phyloP scores from a whole-genome alignment of 2,797 vertebrate species.

The Microctenopoma stevenorrisi region DNA sequence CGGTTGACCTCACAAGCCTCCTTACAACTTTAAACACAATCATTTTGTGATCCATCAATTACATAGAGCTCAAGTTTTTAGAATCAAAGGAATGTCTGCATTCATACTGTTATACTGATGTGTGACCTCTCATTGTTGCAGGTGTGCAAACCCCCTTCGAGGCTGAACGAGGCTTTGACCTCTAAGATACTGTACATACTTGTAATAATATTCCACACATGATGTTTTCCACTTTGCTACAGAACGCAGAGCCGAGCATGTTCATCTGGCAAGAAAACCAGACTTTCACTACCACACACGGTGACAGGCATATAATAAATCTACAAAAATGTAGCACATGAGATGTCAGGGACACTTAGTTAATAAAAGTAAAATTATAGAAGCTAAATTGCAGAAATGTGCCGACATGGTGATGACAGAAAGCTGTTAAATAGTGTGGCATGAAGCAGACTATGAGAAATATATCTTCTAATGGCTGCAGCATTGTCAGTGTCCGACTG shows the following conservation, averaged over 20 bases:
- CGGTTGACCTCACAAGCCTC: too few relatives aligned
- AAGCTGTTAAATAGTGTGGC: conserved; percentile 25
- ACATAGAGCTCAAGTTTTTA: too few relatives aligned
- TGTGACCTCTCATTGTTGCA: too few relatives aligned
- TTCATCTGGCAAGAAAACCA: conserved; percentile 60
- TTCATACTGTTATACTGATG: too few relatives aligned
- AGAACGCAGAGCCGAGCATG: conserved; percentile 44
- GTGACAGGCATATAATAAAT: conserved; percentile 60
- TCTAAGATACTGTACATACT: too few relatives aligned
- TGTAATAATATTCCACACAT: conserved; percentile 43
- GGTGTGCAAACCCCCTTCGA: too few relatives aligned
- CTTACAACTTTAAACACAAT: too few relatives aligned
- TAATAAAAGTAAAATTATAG: neutral
- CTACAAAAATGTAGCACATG: conserved; percentile 49
- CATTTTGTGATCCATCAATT: too few relatives aligned
- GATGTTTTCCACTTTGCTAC: conserved; percentile 71
- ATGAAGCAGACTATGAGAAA: conserved; percentile 16
- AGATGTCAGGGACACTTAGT: conserved; percentile 32
- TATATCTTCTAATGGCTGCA: conserved; percentile 45
- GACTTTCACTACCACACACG: conserved; percentile 53
- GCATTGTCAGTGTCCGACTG: conserved; percentile 52
- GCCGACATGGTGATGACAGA: conserved; percentile 40
- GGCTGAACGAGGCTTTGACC: too few relatives aligned
- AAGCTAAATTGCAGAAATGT: conserved; percentile 32
- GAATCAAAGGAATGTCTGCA: too few relatives aligned